phyloP scores from a whole-genome alignment of 2,888 invertebrate genomes.

The Mythimna loreyi region DNA sequence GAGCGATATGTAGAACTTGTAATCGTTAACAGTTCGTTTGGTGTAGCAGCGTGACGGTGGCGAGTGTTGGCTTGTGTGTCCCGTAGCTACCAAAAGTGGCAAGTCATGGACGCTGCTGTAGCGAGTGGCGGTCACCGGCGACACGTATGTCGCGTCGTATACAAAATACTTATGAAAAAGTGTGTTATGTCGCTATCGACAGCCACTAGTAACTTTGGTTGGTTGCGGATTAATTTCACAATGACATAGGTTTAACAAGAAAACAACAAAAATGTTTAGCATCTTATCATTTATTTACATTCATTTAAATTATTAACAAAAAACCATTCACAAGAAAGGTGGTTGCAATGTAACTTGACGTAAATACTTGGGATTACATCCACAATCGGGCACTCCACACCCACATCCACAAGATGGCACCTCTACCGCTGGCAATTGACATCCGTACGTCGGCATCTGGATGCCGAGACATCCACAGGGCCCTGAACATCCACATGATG shows the following conservation, averaged over 20 bases:
- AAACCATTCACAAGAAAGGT: slow-evolving; percentile 73
- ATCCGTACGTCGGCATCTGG: slow-evolving; percentile 50
- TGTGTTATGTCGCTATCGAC: no score
- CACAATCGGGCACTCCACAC: slow-evolving; percentile 33
- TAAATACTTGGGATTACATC: slow-evolving; percentile 64
- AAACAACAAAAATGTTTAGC: background rate
- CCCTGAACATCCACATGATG: slow-evolving; percentile 46
- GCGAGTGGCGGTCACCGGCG: no score
- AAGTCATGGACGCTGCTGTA: no score
- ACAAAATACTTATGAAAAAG: no score
- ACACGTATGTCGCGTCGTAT: no score
- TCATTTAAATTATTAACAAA: slow-evolving; percentile 10
- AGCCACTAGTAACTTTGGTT: no score
- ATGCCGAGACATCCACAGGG: slow-evolving; percentile 45
- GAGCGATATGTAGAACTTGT: no score
- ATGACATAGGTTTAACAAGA: background rate
- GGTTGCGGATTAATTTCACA: no score
- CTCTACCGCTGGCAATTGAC: slow-evolving; percentile 47
- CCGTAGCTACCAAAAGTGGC: no score
- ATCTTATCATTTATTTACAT: slow-evolving; percentile 32
- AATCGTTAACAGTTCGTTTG: no score
- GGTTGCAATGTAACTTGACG: slow-evolving; percentile 79
- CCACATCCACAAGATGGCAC: slow-evolving; percentile 50
- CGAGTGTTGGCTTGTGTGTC: no score
- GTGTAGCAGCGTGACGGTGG: no score